These are phyloP conservation scores for Dicrostonyx torquatus DNA, from an alignment of 2,797 vertebrate genomes.

Conservation along the genomic window DNA sequence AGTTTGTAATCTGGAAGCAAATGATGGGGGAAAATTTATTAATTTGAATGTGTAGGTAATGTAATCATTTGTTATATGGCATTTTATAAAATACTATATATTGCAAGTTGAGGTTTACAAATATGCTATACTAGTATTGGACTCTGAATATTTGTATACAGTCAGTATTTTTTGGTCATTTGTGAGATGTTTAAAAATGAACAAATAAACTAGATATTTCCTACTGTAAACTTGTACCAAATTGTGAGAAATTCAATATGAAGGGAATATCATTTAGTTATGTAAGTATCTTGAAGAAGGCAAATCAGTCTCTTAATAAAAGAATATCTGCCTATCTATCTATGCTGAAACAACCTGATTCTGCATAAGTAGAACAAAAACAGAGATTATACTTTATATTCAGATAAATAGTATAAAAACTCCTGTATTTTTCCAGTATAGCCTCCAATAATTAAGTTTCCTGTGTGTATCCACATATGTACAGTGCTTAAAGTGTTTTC, in stretches of 20 bases:
- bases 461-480: constrained; percentile 23
- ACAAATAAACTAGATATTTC: constrained; percentile 2
- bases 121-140: constrained; percentile 58
- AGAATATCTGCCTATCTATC: neutral
- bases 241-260: constrained; percentile 8
- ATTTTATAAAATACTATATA: constrained; percentile 87
- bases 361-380: neutral
- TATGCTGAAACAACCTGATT: constrained; percentile 30
- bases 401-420: constrained; percentile 39
- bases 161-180: constrained; percentile 5
- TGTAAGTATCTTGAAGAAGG: neutral
- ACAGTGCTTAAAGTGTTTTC: constrained; percentile 54
- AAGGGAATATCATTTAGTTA: constrained; percentile 70
- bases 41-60: constrained; percentile 87
- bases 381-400: constrained; percentile 55
- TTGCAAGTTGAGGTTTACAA: constrained; percentile 88
- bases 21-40: constrained; percentile 92
- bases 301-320: neutral
- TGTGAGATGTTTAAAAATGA: neutral
- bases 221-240: neutral
- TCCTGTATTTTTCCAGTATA: constrained; percentile 8
- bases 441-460: constrained; percentile 33
- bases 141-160: constrained; percentile 81
- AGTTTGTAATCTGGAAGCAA: constrained; percentile 92
- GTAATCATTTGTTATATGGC: constrained; percentile 81